Base-by-base conservation (phyloP, 2,888 invertebrate species). In the Exephanes ischioxanthus region DNA sequence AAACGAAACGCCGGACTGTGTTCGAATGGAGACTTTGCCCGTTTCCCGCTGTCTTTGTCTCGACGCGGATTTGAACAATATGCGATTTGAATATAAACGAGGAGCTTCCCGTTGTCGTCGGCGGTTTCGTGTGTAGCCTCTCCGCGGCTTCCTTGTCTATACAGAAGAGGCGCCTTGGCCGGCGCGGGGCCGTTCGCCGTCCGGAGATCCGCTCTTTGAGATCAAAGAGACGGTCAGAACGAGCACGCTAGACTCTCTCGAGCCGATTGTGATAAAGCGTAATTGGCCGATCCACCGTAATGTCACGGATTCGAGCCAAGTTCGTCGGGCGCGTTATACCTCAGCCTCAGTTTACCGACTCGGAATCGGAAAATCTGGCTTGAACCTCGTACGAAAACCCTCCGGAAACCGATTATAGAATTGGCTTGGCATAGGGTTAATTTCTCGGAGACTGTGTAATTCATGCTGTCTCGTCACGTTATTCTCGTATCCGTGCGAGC, bases 1-100 rank as follows among this genome's bases (percentile, higher is more conserved):
- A 73, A 73, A 61, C 22, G 58, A 41, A 61, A 45, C n/a, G 45
- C n/a, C 58, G n/a, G 61, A 41, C 61, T 26, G 26, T 26, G 61
- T 73, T 61, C 61, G 58, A 73, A 58, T 26, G 19, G 48, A 70
- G 45, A 30, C 58, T 71, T 33, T 26, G 30, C 48, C 19, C 70
- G 30, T 58, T 33, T 67, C 37, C 16, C 67, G 55, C 78, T 33
- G 48, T 55, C 61, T 41, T 22, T 33, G 61, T 55, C 51, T 30
- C 75, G 11, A 26, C 14, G 41, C 6, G 78, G 70, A 79, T 84
- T 84, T 63, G 19, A 84, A 72, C 81, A 79, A 84, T 86, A 79
- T 79, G 61, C 67, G 84, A 82, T 86, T 86, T 82, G 86, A 86
- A 86, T 84, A 82, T 79, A 82, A 41, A 84, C 81, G 53, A 79